Base-by-base conservation (phyloP, 2,797 vertebrate species). In the Atherinosoma microstoma region DNA sequence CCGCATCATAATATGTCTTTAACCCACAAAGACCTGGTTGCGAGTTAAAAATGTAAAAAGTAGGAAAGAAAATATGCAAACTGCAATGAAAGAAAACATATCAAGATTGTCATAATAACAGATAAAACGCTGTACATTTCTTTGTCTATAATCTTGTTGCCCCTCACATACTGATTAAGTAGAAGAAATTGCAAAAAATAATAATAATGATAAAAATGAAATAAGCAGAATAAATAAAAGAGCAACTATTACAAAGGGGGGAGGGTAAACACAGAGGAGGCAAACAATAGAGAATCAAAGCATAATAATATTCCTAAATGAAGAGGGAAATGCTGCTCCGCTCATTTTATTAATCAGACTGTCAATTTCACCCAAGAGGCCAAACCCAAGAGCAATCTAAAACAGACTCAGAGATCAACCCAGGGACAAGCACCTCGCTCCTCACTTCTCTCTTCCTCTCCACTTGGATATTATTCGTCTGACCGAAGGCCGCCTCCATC, bases 331-430 rank as follows among this genome's bases (percentile, higher is more conserved):
- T 96, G 97, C 96, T 97, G 96, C 95, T 91, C 89, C 90, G 96
- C 95, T 97, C 96, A 97, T 98, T 98, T 98, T 98, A 99, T 99
- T 99, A 99, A 99, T 99, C 98, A 98, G 97, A 96, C 97, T 99
- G 98, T 98, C 98, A 98, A 98, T 98, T 97, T 95, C 96, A 97
- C 96, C 97, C 97, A 96, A 96, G 97, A 97, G 98, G 97, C 97
- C 97, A 97, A 98, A 96, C 96, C 97, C 97, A 96, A 93, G 95
- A 97, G 97, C 96, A 94, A 96, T 95, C 94, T 95, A 92, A 90
- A 95, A 91, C 96, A 95, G 94, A 95, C 95, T 96, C 93, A 90
- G 96, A 96, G 86, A 92, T 96, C 96, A 93, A 93, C 94, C 94
- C 93, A 93, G 96, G 96, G 96, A 97, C 96, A 87, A 80, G 94